phyloP scores from a whole-genome alignment of 2,888 invertebrate species.

The Belgica antarctica region DNA sequence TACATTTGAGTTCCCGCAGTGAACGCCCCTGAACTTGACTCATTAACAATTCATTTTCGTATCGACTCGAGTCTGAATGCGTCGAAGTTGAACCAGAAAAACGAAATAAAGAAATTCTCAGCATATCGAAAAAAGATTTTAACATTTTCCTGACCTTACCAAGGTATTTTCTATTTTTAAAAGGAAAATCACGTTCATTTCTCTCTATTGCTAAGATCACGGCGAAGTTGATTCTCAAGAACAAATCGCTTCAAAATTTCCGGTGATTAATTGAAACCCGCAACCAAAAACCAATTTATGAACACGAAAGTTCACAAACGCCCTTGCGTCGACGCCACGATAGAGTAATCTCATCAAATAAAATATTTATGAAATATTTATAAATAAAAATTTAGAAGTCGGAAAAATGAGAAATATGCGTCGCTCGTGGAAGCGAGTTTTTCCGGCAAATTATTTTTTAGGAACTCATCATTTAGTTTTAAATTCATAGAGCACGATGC shows the following conservation, averaged over 20 bases:
- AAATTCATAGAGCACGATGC: too few species aligned
- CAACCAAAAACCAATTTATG: too few species aligned
- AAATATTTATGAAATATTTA: slow-evolving; percentile 20
- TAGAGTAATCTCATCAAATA: not conserved
- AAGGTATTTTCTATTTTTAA: not conserved
- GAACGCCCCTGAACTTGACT: not conserved
- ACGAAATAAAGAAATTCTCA: too few species aligned
- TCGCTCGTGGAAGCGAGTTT: not conserved
- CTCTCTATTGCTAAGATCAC: slow-evolving; percentile 3
- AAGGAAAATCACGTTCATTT: not conserved
- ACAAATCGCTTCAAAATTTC: not conserved
- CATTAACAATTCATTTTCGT: not conserved
- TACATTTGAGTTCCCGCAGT: too few species aligned
- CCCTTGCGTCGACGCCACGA: not conserved
- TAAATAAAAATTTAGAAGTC: slow-evolving; percentile 24
- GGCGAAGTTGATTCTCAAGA: not conserved
- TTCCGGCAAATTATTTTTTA: too few species aligned
- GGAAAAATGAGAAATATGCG: slow-evolving; percentile 19
- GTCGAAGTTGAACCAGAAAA: too few species aligned
- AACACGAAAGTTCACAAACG: not conserved
- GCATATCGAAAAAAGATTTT: not conserved
- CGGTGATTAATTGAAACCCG: not conserved
- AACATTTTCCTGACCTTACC: slow-evolving; percentile 21
- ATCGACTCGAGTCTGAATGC: not conserved
- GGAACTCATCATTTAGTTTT: too few species aligned